Evolutionary conservation across 2,797 vertebrate genomes (phyloP).

Genomic region (Ibycter americanus): DNA sequence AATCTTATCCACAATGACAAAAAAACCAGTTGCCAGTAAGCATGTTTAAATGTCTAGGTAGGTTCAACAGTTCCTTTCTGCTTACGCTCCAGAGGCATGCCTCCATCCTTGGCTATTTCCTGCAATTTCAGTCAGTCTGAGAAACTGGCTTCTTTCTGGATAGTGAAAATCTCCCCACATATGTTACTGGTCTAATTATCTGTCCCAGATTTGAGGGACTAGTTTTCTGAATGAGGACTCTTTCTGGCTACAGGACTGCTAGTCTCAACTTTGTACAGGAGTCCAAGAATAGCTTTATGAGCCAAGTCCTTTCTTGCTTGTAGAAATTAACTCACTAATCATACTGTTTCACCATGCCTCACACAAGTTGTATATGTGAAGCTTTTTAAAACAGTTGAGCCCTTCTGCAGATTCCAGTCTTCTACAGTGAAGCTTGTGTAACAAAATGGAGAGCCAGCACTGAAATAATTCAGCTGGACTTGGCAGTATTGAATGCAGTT

Average conservation of each 20-base stretch:
- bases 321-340: not conserved
- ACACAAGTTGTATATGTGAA: not conserved
- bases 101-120: not conserved
- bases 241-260: not conserved
- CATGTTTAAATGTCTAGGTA: not conserved
- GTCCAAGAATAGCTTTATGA: not conserved
- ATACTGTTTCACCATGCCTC: not conserved
- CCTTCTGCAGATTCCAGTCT: not conserved
- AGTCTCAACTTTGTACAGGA: not conserved
- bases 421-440: not conserved
- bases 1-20: not conserved
- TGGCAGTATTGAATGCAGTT: not conserved
- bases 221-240: not conserved
- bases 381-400: not conserved
- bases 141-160: not conserved
- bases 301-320: not conserved
- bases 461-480: not conserved
- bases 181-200: not conserved
- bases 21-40: not conserved
- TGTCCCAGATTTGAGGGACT: not conserved
- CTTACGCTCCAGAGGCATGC: not conserved
- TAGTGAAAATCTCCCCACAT: not conserved
- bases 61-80: not conserved
- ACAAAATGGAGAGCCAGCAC: not conserved
- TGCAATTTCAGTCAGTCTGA: not conserved